Evolutionary conservation across 2,797 vertebrate genomes (phyloP).

Genomic region (Aulostomus chinensis): DNA sequence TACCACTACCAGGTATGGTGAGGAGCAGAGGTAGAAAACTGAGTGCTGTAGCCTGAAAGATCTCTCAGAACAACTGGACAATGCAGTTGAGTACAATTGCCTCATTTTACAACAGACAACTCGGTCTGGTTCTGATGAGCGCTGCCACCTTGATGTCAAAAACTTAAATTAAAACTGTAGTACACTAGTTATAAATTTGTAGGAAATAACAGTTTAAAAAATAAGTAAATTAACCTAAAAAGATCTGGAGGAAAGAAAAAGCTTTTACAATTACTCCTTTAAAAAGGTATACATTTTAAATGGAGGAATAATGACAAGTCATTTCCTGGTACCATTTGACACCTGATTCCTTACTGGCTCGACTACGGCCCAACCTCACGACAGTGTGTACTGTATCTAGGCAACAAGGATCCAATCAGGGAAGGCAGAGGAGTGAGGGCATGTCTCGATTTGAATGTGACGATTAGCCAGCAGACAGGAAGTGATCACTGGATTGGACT

Average conservation of each 20-base stretch:
- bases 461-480: conserved; percentile 78
- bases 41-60: conserved; percentile 26
- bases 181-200: conserved; percentile 13
- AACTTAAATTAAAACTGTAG: conserved; percentile 48
- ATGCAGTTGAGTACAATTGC: conserved; percentile 40
- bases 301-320: conserved; percentile 83
- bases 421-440: conserved; percentile 85
- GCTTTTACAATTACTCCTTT: conserved; percentile 46
- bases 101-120: conserved; percentile 20
- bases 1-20: conserved; percentile 4
- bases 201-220: conserved; percentile 17
- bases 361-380: conserved; percentile 90
- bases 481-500: conserved; percentile 71
- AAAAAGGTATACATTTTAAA: conserved; percentile 75
- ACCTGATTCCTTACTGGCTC: conserved; percentile 93
- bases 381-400: conserved; percentile 95
- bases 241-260: conserved; percentile 12
- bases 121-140: not conserved
- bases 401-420: conserved; percentile 96
- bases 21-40: conserved; percentile 61
- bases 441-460: conserved; percentile 80
- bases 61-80: conserved; percentile 17
- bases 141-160: conserved; percentile 12
- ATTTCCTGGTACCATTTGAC: conserved; percentile 95
- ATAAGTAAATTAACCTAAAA: conserved; percentile 11